Base-by-base conservation (phyloP, 1,140 invertebrate genomes). In the Maconellicoccus hirsutus region DNA sequence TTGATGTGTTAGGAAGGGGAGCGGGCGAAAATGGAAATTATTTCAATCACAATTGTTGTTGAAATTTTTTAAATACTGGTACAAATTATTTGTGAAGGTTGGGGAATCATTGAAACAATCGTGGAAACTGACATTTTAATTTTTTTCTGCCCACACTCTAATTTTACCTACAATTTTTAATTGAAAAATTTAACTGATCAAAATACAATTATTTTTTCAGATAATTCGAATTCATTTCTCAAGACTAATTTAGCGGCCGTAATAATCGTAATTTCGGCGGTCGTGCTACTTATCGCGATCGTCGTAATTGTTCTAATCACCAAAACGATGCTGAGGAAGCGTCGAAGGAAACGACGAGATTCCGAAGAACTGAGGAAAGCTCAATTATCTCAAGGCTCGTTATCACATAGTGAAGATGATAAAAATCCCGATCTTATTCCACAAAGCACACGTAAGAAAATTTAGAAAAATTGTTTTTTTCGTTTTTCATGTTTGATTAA, bases 341-440 rank as follows among this genome's bases (percentile, higher is more conserved):
- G 22, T 23, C 21, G 25, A 23, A 66, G 25, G 25, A 23, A 26
- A 66, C 61, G 61, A 16, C 4, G 3, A 3, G 8, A 23, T 16
- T 23, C 19, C 21, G 25, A 66, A 25, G 61, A 66, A 66, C 21
- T 66, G 61, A 23, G 61, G 10, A 66, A 66, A 66, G 61, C 25
- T 66, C 22, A 66, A 66, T 26, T 66, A 66, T 66, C 61, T 66
- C 61, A 66, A 66, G 61, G 61, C 61, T 66, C 61, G 19, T 26
- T 66, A 25, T 66, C 61, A 4, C 61, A 66, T 66, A 66, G 61
- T 26, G 61, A 66, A 14, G 61, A 66, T 26, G 61, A 66, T 26
- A 66, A 26, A 25, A 66, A 66, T 66, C 61, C 61, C 4, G 61
- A 66, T 66, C 61, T 66, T 26, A 66, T 66, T 25, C 61, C 61